Evolutionary conservation across 2,113 vertebrate genomes (phyloP), one percentile per base, ranked within the genome.

Genomic region (Athene noctua): DNA sequence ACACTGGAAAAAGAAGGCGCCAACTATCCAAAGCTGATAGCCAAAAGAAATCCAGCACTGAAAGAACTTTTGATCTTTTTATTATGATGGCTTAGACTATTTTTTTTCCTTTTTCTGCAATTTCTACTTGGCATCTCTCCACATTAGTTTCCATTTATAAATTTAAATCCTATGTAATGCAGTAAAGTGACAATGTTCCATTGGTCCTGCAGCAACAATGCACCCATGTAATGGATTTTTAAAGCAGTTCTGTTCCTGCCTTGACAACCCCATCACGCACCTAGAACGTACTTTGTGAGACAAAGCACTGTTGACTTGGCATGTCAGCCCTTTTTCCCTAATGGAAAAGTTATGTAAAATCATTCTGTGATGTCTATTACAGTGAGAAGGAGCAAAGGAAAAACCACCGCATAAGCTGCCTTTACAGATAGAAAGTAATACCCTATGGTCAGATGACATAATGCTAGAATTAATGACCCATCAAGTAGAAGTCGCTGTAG

Each of bases 111-210:
- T 63, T 66, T 74, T 10, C 29, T 72, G 30, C 7, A 4, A 7
- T 73, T 80, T 59, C 14, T 66, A 11, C 11, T 34, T 22, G 13
- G 16, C 36, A 54, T 72, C 30, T 44, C 25, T 32, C 34, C 7
- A 7, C 3, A 0, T 34, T 17, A 21, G 26, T 62, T 90, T 86
- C 25, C 7, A 20, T 32, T 61, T n/a, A 17, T 27, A 51, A 58
- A 42, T 71, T 29, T n/a, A 55, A 58, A 58, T 68, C 7, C 26
- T 27, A 0, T 15, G 10, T 44, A 46, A 7, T 1, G 1, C 49
- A 59, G 32, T 62, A 5, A 92, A 71, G 44, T 20, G 32, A 22
- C 21, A 15, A 1, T 14, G 14, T n/a, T 74, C 49, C 16, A 3
- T 17, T 65, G 47, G 63, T 57, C 52, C 21, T 52, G 30, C 26